Evolutionary conservation across 2,888 invertebrate genomes (phyloP), one percentile per base, ranked within the genome.

Genomic region (Rhagium mordax): DNA sequence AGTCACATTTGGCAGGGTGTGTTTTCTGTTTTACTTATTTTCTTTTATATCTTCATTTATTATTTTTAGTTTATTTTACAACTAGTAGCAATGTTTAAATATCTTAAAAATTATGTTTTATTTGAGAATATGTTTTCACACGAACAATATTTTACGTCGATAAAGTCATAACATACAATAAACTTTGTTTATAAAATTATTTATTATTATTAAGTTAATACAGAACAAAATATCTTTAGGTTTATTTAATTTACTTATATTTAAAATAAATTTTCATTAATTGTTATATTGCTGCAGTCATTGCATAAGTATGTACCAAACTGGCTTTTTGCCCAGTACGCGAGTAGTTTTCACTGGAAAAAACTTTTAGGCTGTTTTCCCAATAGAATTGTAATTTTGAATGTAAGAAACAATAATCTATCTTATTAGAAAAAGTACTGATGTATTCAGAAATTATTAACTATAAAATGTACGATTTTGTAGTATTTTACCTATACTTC

Each of bases 1-100:
- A 81, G 62, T 77, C 70, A 76, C 77, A 53, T 76, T 79, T 67
- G 71, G 57, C 67, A 75, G 82, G 83, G 79, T 82, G 81, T 83
- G 78, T 83, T 82, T 83, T 81, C 81, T 72, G 57, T 60, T 65
- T 57, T 27, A 20, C 20, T 20, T 51, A 2, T 20, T 20, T 51
- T 51, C 47, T 47, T n/a, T 47, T 47, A 47, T 47, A 24, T 71
- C 5, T 67, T 51, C 41, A 51, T 70, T 49, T 53, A 48, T 66
- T 53, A 33, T 53, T 72, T 53, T 69, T 41, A 49, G 64, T 66
- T 51, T 65, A 33, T 55, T 75, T 70, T 69, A 27, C 41, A 47
- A 24, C 41, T 41, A n/a, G n/a, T n/a, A n/a, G n/a, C n/a, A n/a
- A n/a, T n/a, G n/a, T n/a, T n/a, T n/a, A n/a, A n/a, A n/a, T n/a